These are phyloP conservation scores for Tetramorium alpestre DNA, from an alignment of 1,140 invertebrate species.

Conservation along the genomic window DNA sequence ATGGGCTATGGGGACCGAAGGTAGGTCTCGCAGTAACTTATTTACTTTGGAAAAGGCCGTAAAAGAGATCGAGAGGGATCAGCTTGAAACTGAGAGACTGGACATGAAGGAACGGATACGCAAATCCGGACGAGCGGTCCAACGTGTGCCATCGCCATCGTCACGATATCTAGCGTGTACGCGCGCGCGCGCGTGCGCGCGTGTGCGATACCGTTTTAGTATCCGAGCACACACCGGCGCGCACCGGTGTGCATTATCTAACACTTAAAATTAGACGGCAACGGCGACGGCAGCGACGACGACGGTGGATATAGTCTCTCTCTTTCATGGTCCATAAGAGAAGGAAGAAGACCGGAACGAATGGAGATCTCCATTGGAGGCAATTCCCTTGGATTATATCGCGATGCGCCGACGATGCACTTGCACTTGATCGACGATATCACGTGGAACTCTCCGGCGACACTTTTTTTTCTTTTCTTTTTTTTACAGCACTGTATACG, in stretches of 20 bases:
- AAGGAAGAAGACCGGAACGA: not conserved
- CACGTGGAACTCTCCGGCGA: conserved; percentile 29
- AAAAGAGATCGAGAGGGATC: not conserved
- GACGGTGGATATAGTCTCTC: conserved; percentile 15
- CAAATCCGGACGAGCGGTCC: not conserved
- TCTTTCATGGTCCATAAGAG: not conserved
- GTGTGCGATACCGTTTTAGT: conserved; percentile 82
- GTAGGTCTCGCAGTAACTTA: conserved; percentile 5
- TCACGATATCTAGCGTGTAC: not conserved
- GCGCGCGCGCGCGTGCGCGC: conserved; percentile 24
- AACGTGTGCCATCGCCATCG: conserved; percentile 2
- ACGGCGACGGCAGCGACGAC: conserved; percentile 48
- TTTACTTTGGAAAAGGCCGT: conserved; percentile 6
- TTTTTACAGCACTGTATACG: conserved; percentile 17
- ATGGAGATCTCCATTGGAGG: conserved; percentile 11
- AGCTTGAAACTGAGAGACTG: not conserved
- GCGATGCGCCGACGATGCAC: conserved; percentile 48
- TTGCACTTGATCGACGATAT: conserved; percentile 63
- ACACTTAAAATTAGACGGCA: conserved; percentile 85
- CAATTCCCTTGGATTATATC: conserved; percentile 2
- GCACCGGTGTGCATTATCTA: conserved; percentile 83
- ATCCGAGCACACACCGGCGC: conserved; percentile 76
- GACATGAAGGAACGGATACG: conserved; percentile 20
- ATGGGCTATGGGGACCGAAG: not conserved
- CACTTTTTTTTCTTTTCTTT: conserved; percentile 16